phyloP scores from a whole-genome alignment of 2,113 vertebrate genomes.

The Spermophilus dauricus region DNA sequence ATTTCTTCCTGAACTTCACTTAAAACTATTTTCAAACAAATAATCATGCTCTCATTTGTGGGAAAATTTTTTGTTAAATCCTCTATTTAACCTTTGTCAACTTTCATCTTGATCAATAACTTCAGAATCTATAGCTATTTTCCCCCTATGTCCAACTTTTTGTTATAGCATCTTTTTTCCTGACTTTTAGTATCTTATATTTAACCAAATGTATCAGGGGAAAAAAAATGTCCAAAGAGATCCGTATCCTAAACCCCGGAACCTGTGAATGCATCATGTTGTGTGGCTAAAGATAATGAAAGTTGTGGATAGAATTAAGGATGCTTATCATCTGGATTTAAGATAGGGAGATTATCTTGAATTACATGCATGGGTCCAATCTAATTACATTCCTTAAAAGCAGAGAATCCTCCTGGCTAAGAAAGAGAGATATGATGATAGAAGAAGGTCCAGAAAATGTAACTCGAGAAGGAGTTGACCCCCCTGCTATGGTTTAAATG shows the following conservation, averaged over 20 bases:
- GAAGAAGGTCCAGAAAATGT: background rate
- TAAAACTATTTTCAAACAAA: conserved; percentile 17
- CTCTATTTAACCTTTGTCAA: background rate
- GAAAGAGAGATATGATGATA: background rate
- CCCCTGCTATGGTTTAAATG: background rate
- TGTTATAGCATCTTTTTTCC: background rate
- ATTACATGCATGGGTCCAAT: background rate
- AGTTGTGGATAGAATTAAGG: background rate
- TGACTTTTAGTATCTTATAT: background rate
- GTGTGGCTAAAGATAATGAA: background rate
- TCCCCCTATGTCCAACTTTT: background rate
- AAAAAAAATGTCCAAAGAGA: background rate
- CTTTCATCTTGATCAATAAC: background rate
- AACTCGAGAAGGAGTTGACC: background rate
- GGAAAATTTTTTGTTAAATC: background rate
- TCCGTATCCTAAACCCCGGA: background rate
- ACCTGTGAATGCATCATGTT: background rate
- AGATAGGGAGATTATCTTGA: background rate
- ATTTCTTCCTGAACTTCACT: background rate
- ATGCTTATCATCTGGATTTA: background rate
- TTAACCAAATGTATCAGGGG: background rate
- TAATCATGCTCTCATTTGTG: background rate
- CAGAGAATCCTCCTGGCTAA: background rate
- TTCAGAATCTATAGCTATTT: background rate
- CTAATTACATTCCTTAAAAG: background rate